A percentile compares a stretch with the other conserved stretches of the same genome.
phyloP scores from a whole-genome alignment of 2,888 invertebrate species.

The Tenthredo mesomela region DNA sequence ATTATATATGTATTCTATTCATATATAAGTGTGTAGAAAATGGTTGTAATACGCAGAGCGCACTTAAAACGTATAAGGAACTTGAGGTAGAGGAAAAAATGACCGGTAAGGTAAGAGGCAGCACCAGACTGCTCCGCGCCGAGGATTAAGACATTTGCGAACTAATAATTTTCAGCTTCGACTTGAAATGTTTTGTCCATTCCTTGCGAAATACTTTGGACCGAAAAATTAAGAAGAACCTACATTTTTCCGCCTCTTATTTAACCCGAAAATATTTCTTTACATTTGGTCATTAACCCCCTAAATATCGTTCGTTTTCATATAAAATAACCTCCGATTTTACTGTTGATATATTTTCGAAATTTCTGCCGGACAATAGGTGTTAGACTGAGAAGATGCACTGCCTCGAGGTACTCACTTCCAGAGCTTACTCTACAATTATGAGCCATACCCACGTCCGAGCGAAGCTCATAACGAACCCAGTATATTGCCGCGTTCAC shows the following conservation, averaged over 20 bases:
- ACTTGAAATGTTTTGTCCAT: constrained; percentile 71
- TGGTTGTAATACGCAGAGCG: constrained; percentile 50
- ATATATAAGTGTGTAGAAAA: constrained; percentile 36
- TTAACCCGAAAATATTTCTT: background rate
- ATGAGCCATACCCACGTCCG: constrained; percentile 76
- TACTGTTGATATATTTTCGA: background rate
- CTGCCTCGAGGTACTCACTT: constrained; percentile 70
- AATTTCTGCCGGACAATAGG: constrained; percentile 68
- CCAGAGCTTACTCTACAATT: constrained; percentile 74
- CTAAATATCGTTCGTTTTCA: background rate
- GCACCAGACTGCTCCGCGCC: constrained; percentile 57
- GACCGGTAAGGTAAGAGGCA: constrained; percentile 37
- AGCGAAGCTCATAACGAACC: constrained; percentile 75
- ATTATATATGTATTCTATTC: background rate
- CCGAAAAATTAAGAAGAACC: background rate
- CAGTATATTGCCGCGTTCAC: constrained; percentile 70
- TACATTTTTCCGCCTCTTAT: background rate
- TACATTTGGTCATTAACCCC: background rate
- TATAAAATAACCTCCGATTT: background rate
- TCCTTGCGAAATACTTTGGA: background rate
- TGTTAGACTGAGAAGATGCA: constrained; percentile 67
- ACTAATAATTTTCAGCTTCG: constrained; percentile 74
- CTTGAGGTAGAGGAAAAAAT: constrained; percentile 45
- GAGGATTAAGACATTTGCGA: constrained; percentile 75
- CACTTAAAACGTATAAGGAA: constrained; percentile 52